These are phyloP conservation scores for Eueremaeus valkanovi DNA, from an alignment of 2,888 invertebrate genomes.

Conservation along the genomic window DNA sequence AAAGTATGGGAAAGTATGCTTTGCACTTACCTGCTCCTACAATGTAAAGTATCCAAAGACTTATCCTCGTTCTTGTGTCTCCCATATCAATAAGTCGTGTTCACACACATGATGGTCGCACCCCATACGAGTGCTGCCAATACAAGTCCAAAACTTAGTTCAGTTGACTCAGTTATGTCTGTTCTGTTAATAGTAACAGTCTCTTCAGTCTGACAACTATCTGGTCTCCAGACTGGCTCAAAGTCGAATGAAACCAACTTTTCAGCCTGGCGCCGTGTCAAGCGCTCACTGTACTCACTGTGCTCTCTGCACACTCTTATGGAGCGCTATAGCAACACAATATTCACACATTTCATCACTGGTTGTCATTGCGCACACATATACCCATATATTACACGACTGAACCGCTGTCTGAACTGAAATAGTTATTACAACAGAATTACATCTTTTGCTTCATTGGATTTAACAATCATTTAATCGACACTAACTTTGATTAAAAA, in stretches of 20 bases:
- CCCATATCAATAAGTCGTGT: slow-evolving; percentile 11
- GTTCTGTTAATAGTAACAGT: not conserved
- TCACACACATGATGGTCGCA: slow-evolving; percentile 10
- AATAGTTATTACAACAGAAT: not conserved
- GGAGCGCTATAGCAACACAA: slow-evolving; percentile 17
- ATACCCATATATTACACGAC: not conserved
- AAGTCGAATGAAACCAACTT: not conserved
- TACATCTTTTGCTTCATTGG: not conserved
- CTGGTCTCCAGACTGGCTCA: slow-evolving; percentile 7
- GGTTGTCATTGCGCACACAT: not conserved
- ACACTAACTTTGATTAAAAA: not conserved
- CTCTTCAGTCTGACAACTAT: slow-evolving; percentile 3
- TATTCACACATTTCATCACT: slow-evolving; percentile 17
- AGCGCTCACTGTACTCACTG: not conserved
- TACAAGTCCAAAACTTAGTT: not conserved
- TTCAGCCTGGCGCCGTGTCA: not conserved
- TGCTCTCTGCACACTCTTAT: not conserved
- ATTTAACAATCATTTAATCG: not conserved
- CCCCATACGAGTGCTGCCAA: not conserved
- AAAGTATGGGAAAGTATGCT: not conserved
- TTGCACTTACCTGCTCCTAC: not conserved
- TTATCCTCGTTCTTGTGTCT: not conserved
- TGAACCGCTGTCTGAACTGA: not conserved
- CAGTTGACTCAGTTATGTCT: not conserved
- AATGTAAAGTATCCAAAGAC: slow-evolving; percentile 10